Percentiles rank a stretch among this genome's conserved stretches.
Conservation (phyloP, 1,140 invertebrate genomes). For the Sogatella furcifera region DNA sequence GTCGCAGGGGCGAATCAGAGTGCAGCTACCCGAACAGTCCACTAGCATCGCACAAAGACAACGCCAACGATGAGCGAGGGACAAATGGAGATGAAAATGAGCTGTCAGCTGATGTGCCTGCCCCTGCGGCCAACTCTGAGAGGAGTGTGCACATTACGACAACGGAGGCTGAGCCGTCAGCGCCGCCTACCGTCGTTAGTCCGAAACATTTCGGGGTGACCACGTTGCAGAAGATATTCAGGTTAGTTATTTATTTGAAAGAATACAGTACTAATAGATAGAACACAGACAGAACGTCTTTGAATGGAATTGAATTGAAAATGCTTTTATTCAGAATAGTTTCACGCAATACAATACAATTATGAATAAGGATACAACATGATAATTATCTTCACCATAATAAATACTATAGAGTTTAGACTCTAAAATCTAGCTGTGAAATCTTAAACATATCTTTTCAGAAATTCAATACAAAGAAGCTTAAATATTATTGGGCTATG, state of each 20-base stretch:
- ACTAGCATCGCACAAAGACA: neutral
- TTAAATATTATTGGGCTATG: too few relatives aligned
- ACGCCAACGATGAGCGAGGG: neutral
- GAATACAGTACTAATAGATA: too few relatives aligned
- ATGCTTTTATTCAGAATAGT: too few relatives aligned
- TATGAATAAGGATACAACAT: too few relatives aligned
- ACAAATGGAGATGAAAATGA: neutral
- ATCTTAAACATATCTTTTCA: too few relatives aligned
- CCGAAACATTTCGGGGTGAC: conserved; percentile 20
- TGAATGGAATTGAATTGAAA: too few relatives aligned
- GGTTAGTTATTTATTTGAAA: neutral
- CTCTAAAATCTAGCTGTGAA: too few relatives aligned
- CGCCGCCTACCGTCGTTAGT: neutral
- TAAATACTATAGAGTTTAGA: too few relatives aligned
- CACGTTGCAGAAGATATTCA: conserved; percentile 23
- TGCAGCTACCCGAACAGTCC: conserved; percentile 18
- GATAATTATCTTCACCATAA: too few relatives aligned
- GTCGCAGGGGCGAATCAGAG: conserved; percentile 15
- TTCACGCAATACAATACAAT: too few relatives aligned
- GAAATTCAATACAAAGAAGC: too few relatives aligned
- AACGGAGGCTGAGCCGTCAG: neutral
- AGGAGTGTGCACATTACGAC: neutral
- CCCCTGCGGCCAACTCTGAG: neutral
- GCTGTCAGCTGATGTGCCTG: neutral
- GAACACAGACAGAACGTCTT: too few relatives aligned